Evolutionary conservation across 2,113 vertebrate genomes (phyloP).

Genomic region (Tursiops truncatus): DNA sequence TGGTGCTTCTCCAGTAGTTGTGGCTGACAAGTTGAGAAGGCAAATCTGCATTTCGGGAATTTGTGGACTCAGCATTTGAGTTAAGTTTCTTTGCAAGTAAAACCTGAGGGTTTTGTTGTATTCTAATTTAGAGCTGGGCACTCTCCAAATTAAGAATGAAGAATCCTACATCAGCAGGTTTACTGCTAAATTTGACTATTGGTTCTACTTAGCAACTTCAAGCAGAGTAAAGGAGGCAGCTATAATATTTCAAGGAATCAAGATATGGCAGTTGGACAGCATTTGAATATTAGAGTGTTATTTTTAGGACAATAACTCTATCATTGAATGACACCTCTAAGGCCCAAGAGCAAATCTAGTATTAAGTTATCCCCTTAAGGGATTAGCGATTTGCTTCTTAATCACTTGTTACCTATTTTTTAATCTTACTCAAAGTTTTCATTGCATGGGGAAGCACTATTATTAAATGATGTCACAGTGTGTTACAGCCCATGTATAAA

Average conservation of each 20-base stretch:
- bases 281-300: not conserved
- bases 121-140: constrained; percentile 2
- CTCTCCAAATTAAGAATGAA: not conserved
- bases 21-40: not conserved
- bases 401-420: not conserved
- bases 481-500: not conserved
- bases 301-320: not conserved
- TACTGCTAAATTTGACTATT: not conserved
- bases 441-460: not conserved
- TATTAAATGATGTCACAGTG: not conserved
- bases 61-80: not conserved
- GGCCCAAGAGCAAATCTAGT: not conserved
- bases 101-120: not conserved
- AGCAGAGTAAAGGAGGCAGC: not conserved
- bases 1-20: not conserved
- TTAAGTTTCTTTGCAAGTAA: not conserved
- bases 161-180: not conserved
- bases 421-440: not conserved
- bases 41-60: not conserved
- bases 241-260: not conserved
- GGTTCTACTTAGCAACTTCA: not conserved
- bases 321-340: not conserved
- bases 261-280: not conserved
- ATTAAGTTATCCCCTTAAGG: constrained; percentile 12
- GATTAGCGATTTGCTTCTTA: not conserved